Evolutionary conservation across 1,140 invertebrate species (phyloP).

Genomic region (Chrysopa pallens): DNA sequence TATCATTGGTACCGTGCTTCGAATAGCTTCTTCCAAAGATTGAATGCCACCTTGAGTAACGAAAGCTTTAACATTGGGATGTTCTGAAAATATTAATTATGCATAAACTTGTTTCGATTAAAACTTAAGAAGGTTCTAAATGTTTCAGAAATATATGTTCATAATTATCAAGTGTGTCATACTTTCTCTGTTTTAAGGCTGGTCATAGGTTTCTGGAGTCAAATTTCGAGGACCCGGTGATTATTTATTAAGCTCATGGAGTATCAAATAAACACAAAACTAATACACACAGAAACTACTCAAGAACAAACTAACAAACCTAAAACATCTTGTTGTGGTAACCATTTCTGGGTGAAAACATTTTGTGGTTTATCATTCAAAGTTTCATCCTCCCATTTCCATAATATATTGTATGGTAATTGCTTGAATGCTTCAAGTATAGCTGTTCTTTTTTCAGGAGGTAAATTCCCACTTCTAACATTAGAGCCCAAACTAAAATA

Average conservation of each 20-base stretch:
- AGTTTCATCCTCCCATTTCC: constrained; percentile 32
- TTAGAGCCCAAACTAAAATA: constrained; percentile 37
- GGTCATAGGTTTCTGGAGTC: too few relatives aligned
- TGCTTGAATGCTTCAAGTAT: constrained; percentile 28
- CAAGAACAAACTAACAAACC: too few relatives aligned
- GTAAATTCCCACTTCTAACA: constrained; percentile 31
- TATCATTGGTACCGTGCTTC: constrained; percentile 29
- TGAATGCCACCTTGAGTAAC: constrained; percentile 30
- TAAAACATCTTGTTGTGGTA: constrained; percentile 29
- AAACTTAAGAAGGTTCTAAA: not conserved
- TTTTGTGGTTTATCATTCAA: constrained; percentile 35
- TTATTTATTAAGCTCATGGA: too few relatives aligned
- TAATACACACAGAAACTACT: too few relatives aligned
- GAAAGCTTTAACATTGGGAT: constrained; percentile 23
- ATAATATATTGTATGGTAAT: constrained; percentile 31
- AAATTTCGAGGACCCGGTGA: too few relatives aligned
- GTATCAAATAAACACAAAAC: too few relatives aligned
- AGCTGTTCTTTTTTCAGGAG: constrained; percentile 21
- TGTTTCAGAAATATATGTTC: too few relatives aligned
- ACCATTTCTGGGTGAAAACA: constrained; percentile 38
- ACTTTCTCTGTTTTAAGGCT: too few relatives aligned
- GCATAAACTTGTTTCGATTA: constrained; percentile 3
- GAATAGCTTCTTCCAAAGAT: constrained; percentile 26
- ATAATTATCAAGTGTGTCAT: not conserved
- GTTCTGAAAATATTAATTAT: constrained; percentile 13